Conservation (phyloP, 2,113 vertebrate species). For the Callorhinus ursinus region DNA sequence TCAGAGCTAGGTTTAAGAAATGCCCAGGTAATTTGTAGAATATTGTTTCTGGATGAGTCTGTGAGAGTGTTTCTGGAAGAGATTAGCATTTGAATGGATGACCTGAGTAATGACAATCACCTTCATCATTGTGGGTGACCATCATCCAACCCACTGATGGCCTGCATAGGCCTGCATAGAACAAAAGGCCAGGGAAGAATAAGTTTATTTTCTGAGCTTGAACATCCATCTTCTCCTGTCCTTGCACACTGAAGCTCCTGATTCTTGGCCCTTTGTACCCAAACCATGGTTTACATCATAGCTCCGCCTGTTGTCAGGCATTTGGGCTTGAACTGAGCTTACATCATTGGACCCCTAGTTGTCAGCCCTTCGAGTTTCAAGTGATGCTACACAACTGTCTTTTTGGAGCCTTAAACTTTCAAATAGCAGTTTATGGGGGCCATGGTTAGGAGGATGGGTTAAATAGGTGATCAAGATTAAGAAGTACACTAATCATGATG, state of each 20-base stretch:
- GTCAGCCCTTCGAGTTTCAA: background rate
- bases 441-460: too few species aligned
- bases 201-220: too few species aligned
- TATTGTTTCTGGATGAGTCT: background rate
- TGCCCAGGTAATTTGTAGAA: background rate
- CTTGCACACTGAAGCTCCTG: background rate
- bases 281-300: background rate
- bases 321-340: background rate
- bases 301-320: background rate
- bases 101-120: background rate
- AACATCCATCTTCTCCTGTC: background rate
- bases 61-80: background rate
- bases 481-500: too few species aligned
- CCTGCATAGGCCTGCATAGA: background rate
- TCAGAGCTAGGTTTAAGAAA: background rate
- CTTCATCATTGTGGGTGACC: background rate
- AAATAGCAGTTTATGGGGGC: background rate
- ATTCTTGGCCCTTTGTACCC: too few species aligned
- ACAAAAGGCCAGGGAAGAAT: background rate
- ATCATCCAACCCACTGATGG: background rate
- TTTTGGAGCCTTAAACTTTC: background rate
- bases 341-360: background rate
- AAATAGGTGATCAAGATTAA: too few species aligned
- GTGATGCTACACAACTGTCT: background rate
- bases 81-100: background rate